Evolutionary conservation across 2,888 invertebrate genomes (phyloP).

Genomic region (Rambutsinella grinnellia): DNA sequence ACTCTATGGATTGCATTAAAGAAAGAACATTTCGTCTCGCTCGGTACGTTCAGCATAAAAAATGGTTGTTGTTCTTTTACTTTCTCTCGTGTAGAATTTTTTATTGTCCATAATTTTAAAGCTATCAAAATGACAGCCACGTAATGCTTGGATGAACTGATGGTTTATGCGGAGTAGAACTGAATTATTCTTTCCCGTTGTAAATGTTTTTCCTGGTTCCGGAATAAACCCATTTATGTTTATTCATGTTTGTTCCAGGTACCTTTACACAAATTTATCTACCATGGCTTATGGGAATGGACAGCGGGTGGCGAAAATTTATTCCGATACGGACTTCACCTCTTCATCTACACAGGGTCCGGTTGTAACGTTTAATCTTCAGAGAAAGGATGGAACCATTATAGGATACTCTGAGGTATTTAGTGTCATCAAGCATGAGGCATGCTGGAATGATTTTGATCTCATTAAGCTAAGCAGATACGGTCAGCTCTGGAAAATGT

Average conservation of each 20-base stretch:
- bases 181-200: constrained; percentile 2
- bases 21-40: constrained; percentile 83
- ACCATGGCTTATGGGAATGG: constrained; percentile 81
- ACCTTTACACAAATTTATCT: constrained; percentile 77
- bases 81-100: too few species aligned
- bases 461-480: constrained; percentile 52
- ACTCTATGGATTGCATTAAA: constrained; percentile 71
- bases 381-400: constrained; percentile 81
- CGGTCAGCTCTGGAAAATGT: too few species aligned
- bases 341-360: constrained; percentile 81
- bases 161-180: not conserved
- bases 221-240: not conserved
- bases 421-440: constrained; percentile 33
- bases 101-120: not conserved
- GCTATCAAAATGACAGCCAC: not conserved
- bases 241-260: constrained; percentile 68
- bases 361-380: constrained; percentile 89
- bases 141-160: not conserved
- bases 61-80: too few species aligned
- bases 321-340: constrained; percentile 80
- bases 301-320: constrained; percentile 77
- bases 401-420: constrained; percentile 90
- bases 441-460: constrained; percentile 44
- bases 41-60: constrained; percentile 66
- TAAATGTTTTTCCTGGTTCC: too few species aligned